phyloP scores from a whole-genome alignment of 2,888 invertebrate genomes.

The Matsumyia berberina region DNA sequence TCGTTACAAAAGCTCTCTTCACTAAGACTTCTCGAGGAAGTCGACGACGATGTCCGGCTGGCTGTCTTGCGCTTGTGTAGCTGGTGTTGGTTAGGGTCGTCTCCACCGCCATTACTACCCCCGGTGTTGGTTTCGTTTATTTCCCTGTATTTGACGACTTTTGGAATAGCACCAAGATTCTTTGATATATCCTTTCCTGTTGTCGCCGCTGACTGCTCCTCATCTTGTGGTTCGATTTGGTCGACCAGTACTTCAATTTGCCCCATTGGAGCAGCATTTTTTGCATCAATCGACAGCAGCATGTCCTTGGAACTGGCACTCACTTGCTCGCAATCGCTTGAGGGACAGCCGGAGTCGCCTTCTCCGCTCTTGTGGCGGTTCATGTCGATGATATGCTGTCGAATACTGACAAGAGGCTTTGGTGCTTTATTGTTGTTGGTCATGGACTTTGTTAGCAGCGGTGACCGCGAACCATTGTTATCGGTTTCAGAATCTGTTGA shows the following conservation, averaged over 20 bases:
- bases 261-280: slow-evolving; percentile 78
- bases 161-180: slow-evolving; percentile 85
- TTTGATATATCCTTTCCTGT: slow-evolving; percentile 79
- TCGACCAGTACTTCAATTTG: slow-evolving; percentile 48
- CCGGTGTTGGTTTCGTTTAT: slow-evolving; percentile 79
- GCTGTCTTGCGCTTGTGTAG: slow-evolving; percentile 85
- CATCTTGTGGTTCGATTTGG: slow-evolving; percentile 76
- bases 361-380: slow-evolving; percentile 81
- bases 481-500: slow-evolving; percentile 88
- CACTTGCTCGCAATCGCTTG: slow-evolving; percentile 86
- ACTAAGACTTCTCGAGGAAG: slow-evolving; percentile 86
- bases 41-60: slow-evolving; percentile 86
- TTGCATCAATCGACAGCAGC: slow-evolving; percentile 84
- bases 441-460: slow-evolving; percentile 85
- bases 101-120: slow-evolving; percentile 7
- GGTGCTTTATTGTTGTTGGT: slow-evolving; percentile 58
- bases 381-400: slow-evolving; percentile 69
- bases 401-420: slow-evolving; percentile 59
- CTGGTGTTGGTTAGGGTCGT: slow-evolving; percentile 60
- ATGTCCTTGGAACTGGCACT: slow-evolving; percentile 90
- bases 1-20: slow-evolving; percentile 85
- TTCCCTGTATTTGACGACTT: slow-evolving; percentile 83
- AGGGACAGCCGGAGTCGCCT: slow-evolving; percentile 85
- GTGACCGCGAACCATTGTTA: slow-evolving; percentile 89
- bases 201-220: slow-evolving; percentile 81